Base-by-base conservation (phyloP, 2,113 vertebrate genomes). In the Fregetta grallaria region DNA sequence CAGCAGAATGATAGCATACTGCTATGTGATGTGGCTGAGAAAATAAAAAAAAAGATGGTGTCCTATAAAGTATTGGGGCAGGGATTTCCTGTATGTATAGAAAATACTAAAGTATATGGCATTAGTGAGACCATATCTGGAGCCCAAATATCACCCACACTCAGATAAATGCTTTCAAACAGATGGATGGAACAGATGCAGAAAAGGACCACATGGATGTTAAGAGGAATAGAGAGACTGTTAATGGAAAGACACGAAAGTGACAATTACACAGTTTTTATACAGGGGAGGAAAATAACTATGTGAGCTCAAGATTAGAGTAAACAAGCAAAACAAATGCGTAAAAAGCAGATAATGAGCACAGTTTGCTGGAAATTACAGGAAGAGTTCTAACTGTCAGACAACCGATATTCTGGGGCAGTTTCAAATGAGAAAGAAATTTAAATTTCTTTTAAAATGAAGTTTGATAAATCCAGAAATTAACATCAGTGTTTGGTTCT, bases 101-200 rank as follows among this genome's bases (percentile, higher is more conserved):
- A 56, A 77, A 80, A 86, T 53, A 65, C 3, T 63, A 9, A 67
- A 53, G n/a, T 59, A 11, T 38, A 5, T 44, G 68, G 72, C 67
- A 66, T 79, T 65, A 55, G 32, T 25, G 78, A 83, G 59, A 15
- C 27, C 67, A 79, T 68, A 15, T 27, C 36, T 49, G 36, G 42
- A 76, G 72, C 58, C 30, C 30, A 32, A 0, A 42, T 68, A 1
- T 83, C 67, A 55, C 49, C 75, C 32, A 8, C 53, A 4, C 40
- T 62, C 30, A 44, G 80, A 61, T 56, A 66, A 89, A 53, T 53
- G 38, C 59, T 22, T 83, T 61, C 27, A 36, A 52, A 63, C 85
- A 70, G 81, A 73, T 86, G 88, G 73, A 12, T 66, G 73, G 45
- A 91, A 86, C 89, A 91, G 95, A 92, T 89, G 92, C 47, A 61